These are phyloP conservation scores for Lutjanus campechanus DNA, from an alignment of 2,797 vertebrate species.

Conservation along the genomic window DNA sequence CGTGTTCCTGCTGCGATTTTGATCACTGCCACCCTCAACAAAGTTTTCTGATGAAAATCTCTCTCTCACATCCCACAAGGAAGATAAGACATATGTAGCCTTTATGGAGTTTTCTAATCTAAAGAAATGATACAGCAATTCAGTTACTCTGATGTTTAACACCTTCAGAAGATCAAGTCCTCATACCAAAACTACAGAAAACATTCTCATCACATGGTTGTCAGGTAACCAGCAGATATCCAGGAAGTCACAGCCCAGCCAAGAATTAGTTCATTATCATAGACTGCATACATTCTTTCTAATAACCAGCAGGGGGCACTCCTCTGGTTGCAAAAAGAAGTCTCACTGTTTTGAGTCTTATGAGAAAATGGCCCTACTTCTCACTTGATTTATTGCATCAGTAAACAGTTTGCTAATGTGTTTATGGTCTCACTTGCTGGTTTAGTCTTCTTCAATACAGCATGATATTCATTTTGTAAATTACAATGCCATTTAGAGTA, in stretches of 20 bases:
- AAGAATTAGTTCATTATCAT: neutral
- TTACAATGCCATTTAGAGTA: no score
- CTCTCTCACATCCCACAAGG: slow-evolving; percentile 15
- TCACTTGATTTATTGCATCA: no score
- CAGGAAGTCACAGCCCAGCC: neutral
- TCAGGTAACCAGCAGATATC: neutral
- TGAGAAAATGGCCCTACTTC: no score
- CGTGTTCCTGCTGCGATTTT: slow-evolving; percentile 38
- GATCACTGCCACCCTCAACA: slow-evolving; percentile 42
- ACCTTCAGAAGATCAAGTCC: slow-evolving; percentile 4
- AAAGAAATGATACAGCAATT: slow-evolving; percentile 21
- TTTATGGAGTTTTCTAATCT: slow-evolving; percentile 27
- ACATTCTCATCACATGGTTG: neutral
- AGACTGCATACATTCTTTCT: no score
- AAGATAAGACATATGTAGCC: neutral
- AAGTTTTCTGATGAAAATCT: slow-evolving; percentile 43
- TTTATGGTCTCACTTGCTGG: no score
- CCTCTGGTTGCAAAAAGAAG: no score
- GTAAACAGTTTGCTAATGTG: no score
- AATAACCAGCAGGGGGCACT: no score
- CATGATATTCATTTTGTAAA: no score
- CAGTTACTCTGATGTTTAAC: slow-evolving; percentile 23
- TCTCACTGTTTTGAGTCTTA: no score
- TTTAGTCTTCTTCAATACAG: no score
- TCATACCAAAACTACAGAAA: neutral